These are phyloP conservation scores for Pegea sp. DNA, from an alignment of 23 tunicate genomes.

Conservation along the genomic window DNA sequence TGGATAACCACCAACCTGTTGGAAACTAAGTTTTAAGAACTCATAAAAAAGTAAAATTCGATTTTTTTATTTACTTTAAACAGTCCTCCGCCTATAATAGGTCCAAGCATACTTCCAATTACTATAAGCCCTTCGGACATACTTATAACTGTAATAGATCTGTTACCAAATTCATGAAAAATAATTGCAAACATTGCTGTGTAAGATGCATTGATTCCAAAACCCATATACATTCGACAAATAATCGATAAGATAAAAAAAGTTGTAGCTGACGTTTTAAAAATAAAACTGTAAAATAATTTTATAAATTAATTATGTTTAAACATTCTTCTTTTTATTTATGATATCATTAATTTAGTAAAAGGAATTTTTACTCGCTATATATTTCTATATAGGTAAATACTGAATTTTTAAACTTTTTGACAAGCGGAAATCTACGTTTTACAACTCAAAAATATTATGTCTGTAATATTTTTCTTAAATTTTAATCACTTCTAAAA, in stretches of 20 bases:
- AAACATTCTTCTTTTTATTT: background rate
- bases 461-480: background rate
- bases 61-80: too few relatives aligned
- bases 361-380: background rate
- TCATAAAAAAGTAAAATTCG: too few relatives aligned
- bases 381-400: background rate
- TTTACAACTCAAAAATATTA: too few relatives aligned
- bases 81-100: conserved; percentile 58
- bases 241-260: conserved; percentile 27
- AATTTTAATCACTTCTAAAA: background rate
- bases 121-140: conserved; percentile 48
- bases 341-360: background rate
- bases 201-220: conserved; percentile 53
- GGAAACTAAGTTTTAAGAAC: background rate
- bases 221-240: conserved; percentile 52
- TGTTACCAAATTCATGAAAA: conserved; percentile 57
- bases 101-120: conserved; percentile 75
- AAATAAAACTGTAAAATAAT: conserved; percentile 11
- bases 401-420: background rate
- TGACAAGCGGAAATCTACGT: background rate
- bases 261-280: conserved; percentile 2
- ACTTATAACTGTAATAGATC: conserved; percentile 72
- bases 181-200: conserved; percentile 81
- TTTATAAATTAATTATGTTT: background rate
- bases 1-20: conserved; percentile 27